Percentiles rank a stretch among this genome's conserved stretches.
These are phyloP conservation scores for Whitmania pigra DNA, from an alignment of 1,140 invertebrate species.

Conservation along the genomic window DNA sequence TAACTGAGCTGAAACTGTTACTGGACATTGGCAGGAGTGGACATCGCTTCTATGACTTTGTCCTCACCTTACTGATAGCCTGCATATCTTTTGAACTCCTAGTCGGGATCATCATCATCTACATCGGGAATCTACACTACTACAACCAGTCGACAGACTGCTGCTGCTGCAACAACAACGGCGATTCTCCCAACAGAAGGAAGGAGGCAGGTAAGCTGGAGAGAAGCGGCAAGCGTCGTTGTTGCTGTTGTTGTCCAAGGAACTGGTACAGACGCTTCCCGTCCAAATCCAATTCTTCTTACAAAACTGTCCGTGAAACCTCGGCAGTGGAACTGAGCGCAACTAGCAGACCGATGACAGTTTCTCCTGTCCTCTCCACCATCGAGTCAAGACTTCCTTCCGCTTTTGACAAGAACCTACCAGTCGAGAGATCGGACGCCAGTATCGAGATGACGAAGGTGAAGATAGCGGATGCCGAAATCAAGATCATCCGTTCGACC, in stretches of 20 bases:
- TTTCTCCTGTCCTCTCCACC: constrained; percentile 1
- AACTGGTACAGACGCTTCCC: constrained; percentile 9
- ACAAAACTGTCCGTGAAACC: constrained; percentile 6
- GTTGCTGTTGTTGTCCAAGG: constrained; percentile 1
- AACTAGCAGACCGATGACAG: not conserved
- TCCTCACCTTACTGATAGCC: constrained; percentile 17
- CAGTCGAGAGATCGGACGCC: constrained; percentile 22
- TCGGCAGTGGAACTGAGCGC: not conserved
- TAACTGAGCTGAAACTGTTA: constrained; percentile 20
- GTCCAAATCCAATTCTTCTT: constrained; percentile 1
- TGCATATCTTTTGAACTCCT: constrained; percentile 15
- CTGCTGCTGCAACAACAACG: constrained; percentile 19
- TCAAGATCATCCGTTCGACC: constrained; percentile 23
- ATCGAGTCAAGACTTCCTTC: constrained; percentile 5
- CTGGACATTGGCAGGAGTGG: constrained; percentile 16
- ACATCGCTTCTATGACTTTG: constrained; percentile 21
- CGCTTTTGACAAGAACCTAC: not conserved
- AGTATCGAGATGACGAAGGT: constrained; percentile 23
- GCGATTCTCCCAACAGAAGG: not conserved
- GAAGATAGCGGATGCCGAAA: constrained; percentile 23
- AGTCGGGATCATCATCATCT: constrained; percentile 20
- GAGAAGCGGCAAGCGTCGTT: constrained; percentile 3
- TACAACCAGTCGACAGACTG: constrained; percentile 18
- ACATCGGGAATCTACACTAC: constrained; percentile 20
- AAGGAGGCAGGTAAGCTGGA: not conserved